Conservation (phyloP, 2,113 vertebrate species). For the Ancistrus triradiatus region DNA sequence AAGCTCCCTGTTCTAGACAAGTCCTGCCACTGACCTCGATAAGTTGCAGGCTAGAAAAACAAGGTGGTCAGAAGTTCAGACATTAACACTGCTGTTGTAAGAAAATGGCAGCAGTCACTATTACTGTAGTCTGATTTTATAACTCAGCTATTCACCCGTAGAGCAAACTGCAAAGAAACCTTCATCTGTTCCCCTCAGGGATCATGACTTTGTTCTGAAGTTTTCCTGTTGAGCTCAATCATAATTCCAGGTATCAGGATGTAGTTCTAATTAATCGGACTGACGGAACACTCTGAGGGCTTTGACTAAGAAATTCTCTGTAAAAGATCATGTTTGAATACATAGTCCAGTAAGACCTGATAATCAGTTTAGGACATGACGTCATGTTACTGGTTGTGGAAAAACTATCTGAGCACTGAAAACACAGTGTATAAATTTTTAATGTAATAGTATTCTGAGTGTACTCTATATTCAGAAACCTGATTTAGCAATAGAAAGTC, state of each 20-base stretch:
- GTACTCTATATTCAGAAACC: no score
- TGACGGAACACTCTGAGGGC: constrained; percentile 24
- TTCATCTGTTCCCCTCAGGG: neutral
- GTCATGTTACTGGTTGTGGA: neutral
- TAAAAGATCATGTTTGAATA: neutral
- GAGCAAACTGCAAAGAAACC: constrained; percentile 27
- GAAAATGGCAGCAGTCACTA: constrained; percentile 2
- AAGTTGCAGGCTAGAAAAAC: constrained; percentile 37
- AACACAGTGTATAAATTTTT: no score
- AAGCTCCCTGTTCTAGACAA: no score
- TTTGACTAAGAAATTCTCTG: neutral
- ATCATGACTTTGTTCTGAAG: constrained; percentile 28
- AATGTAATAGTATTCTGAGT: no score
- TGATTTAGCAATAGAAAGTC: no score
- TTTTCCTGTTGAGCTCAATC: constrained; percentile 24
- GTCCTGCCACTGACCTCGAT: constrained; percentile 29
- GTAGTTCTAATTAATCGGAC: constrained; percentile 17
- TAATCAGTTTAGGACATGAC: neutral
- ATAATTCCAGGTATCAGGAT: constrained; percentile 28
- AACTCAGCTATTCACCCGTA: constrained; percentile 21
- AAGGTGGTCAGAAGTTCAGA: constrained; percentile 15
- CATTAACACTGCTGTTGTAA: constrained; percentile 19
- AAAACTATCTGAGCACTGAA: neutral
- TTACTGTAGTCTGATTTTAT: constrained; percentile 40
- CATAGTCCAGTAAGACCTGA: neutral